A percentile compares a stretch with the other conserved stretches of the same genome.
Conservation (phyloP, 2,888 invertebrate species). For the Oasisia sp. region DNA sequence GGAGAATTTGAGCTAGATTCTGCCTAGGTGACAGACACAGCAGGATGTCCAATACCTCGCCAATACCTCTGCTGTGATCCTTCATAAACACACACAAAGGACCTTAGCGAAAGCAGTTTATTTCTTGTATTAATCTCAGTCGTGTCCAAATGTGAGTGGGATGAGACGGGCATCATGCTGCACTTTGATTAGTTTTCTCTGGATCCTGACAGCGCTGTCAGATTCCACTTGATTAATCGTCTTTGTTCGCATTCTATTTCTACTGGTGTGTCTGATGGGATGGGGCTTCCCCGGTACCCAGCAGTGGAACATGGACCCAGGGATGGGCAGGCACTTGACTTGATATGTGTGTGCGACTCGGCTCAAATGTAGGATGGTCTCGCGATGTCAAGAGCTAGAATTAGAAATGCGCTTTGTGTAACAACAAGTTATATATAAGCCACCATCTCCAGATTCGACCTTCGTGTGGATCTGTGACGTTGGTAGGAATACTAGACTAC, state of each 20-base stretch:
- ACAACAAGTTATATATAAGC: not conserved
- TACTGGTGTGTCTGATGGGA: not conserved
- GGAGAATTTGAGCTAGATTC: not conserved
- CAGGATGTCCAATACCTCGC: no score
- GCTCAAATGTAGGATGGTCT: not conserved
- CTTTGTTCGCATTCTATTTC: not conserved
- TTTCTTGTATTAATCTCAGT: conserved; percentile 3
- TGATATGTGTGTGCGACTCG: not conserved
- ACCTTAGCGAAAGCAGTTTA: not conserved
- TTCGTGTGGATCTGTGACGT: not conserved
- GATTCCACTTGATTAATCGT: not conserved
- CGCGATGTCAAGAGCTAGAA: not conserved
- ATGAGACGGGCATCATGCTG: not conserved
- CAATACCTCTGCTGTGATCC: no score
- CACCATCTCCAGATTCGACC: not conserved
- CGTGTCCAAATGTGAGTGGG: not conserved
- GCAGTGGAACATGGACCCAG: not conserved
- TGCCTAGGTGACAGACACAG: not conserved
- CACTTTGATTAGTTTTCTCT: not conserved
- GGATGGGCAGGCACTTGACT: not conserved
- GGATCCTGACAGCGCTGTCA: not conserved
- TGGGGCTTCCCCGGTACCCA: not conserved
- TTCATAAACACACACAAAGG: no score
- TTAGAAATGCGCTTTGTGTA: not conserved
- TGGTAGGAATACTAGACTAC: not conserved